Conservation (phyloP, 2,888 invertebrate genomes). For the Amphipoea oculea region DNA sequence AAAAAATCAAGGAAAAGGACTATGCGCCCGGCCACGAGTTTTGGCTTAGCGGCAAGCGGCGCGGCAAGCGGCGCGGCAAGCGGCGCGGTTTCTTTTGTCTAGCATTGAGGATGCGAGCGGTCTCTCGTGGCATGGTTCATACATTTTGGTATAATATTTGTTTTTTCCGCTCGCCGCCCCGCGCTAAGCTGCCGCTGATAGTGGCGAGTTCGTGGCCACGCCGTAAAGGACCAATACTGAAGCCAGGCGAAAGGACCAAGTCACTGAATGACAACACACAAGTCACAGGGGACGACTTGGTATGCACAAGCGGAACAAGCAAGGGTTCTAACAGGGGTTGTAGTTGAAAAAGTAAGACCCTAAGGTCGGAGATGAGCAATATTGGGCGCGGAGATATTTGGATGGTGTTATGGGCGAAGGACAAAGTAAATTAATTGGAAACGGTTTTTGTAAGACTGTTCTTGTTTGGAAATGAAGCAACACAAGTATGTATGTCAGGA, state of each 20-base stretch:
- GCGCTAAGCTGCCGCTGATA: too few relatives aligned
- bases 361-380: slow-evolving; percentile 42
- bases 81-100: too few relatives aligned
- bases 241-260: slow-evolving; percentile 32
- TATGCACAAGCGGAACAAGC: slow-evolving; percentile 41
- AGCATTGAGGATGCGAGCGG: too few relatives aligned
- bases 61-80: too few relatives aligned
- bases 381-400: slow-evolving; percentile 52
- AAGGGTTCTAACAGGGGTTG: slow-evolving; percentile 44
- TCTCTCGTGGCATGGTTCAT: too few relatives aligned
- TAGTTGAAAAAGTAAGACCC: slow-evolving; percentile 51
- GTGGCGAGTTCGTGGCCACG: too few relatives aligned
- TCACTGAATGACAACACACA: slow-evolving; percentile 44
- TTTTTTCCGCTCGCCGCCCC: too few relatives aligned
- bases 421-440: background rate
- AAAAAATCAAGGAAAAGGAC: too few relatives aligned
- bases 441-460: background rate
- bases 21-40: background rate
- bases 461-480: background rate
- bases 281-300: slow-evolving; percentile 38
- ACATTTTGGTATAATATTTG: too few relatives aligned
- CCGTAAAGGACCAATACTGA: slow-evolving; percentile 12
- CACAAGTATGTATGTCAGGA: background rate
- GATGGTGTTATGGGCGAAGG: background rate
- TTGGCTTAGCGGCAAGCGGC: too few relatives aligned